Conservation (phyloP, 2,113 vertebrate species). For the Pangasianodon gigas region DNA sequence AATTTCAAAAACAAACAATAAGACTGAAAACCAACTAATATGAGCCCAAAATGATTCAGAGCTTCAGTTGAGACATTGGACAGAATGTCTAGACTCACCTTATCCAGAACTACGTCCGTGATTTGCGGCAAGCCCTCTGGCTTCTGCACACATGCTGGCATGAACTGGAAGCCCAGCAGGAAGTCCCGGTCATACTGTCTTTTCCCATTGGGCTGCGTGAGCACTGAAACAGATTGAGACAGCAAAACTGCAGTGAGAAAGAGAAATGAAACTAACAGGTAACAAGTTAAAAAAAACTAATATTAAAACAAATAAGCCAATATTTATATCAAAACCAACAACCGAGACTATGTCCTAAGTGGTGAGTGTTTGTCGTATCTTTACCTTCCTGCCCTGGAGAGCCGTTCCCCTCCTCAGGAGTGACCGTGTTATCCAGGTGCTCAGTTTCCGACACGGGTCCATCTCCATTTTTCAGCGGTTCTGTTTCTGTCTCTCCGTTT, state of each 20-base stretch:
- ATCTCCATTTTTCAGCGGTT: slow-evolving; percentile 84
- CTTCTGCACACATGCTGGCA: slow-evolving; percentile 90
- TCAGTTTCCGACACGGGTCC: slow-evolving; percentile 82
- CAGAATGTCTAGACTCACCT: slow-evolving; percentile 69
- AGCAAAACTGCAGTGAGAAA: not conserved
- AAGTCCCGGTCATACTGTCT: slow-evolving; percentile 90
- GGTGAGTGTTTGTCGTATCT: not conserved
- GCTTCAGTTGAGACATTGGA: not conserved
- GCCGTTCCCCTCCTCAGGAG: slow-evolving; percentile 74
- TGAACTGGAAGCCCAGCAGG: slow-evolving; percentile 91
- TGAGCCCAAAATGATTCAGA: not conserved
- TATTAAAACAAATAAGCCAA: not conserved
- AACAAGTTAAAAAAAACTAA: not conserved
- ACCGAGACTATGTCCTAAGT: too few relatives aligned
- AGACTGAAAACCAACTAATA: not conserved
- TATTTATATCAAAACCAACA: not conserved
- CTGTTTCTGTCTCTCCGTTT: slow-evolving; percentile 83
- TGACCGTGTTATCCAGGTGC: slow-evolving; percentile 72
- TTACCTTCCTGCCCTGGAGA: slow-evolving; percentile 81
- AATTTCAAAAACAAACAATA: not conserved
- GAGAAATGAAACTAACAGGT: not conserved
- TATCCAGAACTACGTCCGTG: slow-evolving; percentile 96
- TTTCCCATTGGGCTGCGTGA: slow-evolving; percentile 81
- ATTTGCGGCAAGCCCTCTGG: slow-evolving; percentile 94
- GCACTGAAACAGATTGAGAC: slow-evolving; percentile 59